Evolutionary conservation across 1,140 invertebrate genomes (phyloP).

Genomic region (Lepidurus packardi): DNA sequence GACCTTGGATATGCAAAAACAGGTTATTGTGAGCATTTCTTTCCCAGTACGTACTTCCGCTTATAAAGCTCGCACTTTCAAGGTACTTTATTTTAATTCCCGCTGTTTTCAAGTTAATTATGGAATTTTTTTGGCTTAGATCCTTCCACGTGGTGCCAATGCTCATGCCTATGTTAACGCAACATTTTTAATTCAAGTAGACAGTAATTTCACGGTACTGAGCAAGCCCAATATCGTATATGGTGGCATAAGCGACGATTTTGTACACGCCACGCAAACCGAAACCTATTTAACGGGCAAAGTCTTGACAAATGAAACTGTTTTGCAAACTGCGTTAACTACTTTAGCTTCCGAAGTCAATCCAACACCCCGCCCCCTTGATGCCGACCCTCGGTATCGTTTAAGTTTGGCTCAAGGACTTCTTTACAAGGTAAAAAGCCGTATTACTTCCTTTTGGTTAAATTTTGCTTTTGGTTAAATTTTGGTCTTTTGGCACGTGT

Average conservation of each 20-base stretch:
- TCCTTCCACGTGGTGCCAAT: conserved; percentile 73
- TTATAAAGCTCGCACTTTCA: conserved; percentile 37
- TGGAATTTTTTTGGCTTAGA: conserved; percentile 42
- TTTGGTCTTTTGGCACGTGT: neutral
- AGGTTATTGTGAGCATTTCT: conserved; percentile 56
- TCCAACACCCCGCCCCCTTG: neutral
- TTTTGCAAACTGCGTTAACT: conserved; percentile 32
- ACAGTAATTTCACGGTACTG: conserved; percentile 37
- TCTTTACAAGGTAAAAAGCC: conserved; percentile 25
- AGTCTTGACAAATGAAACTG: conserved; percentile 30
- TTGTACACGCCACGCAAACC: conserved; percentile 36
- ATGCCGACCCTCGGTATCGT: neutral
- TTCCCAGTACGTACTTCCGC: conserved; percentile 46
- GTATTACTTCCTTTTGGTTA: neutral
- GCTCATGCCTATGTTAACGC: conserved; percentile 76
- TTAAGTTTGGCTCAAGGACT: neutral
- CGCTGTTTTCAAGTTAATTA: neutral
- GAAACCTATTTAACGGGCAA: conserved; percentile 35
- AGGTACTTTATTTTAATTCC: conserved; percentile 38
- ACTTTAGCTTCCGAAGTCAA: conserved; percentile 34
- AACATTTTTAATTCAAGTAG: conserved; percentile 62
- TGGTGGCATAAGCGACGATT: neutral
- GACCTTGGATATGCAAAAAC: conserved; percentile 54
- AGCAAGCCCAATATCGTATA: neutral
- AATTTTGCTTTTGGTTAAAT: neutral